Evolutionary conservation across 2,888 invertebrate species (phyloP).

Genomic region (Drosophila siamana): DNA sequence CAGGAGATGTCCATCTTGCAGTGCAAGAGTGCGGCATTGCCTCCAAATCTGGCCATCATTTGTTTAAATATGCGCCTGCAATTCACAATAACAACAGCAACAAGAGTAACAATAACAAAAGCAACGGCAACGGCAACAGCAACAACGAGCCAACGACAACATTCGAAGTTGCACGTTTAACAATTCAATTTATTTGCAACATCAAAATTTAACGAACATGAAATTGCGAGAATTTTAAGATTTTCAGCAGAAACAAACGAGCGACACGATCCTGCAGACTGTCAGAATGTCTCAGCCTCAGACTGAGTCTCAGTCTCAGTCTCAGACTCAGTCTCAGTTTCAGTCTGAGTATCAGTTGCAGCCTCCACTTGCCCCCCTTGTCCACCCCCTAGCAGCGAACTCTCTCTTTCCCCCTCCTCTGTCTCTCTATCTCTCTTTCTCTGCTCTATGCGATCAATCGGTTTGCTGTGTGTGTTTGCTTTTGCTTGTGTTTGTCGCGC

Average conservation of each 20-base stretch:
- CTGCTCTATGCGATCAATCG: slow-evolving; percentile 29
- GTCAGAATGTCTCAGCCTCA: slow-evolving; percentile 27
- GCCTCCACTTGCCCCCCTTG: slow-evolving; percentile 12
- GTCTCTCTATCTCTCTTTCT: slow-evolving; percentile 8
- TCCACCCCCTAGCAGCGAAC: slow-evolving; percentile 20
- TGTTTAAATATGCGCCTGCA: slow-evolving; percentile 85
- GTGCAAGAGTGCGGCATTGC: slow-evolving; percentile 49
- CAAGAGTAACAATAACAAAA: slow-evolving; percentile 40
- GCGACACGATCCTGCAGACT: slow-evolving; percentile 83
- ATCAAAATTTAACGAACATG: slow-evolving; percentile 85
- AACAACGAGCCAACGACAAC: slow-evolving; percentile 66
- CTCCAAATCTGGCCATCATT: slow-evolving; percentile 83
- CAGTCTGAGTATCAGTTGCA: neutral
- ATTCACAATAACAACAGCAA: slow-evolving; percentile 59
- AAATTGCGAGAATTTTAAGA: slow-evolving; percentile 86
- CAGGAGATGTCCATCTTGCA: slow-evolving; percentile 62
- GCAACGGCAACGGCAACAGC: slow-evolving; percentile 45
- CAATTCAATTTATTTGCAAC: slow-evolving; percentile 85
- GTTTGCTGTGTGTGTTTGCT: slow-evolving; percentile 61
- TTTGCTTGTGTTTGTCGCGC: slow-evolving; percentile 76
- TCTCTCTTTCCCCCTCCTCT: neutral
- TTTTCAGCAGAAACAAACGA: slow-evolving; percentile 85
- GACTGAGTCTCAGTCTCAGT: slow-evolving; percentile 15
- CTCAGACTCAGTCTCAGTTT: slow-evolving; percentile 16
- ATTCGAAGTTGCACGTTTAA: slow-evolving; percentile 84